These are phyloP conservation scores for Microctenopoma lineatum DNA, from an alignment of 2,797 vertebrate genomes.

Conservation along the genomic window DNA sequence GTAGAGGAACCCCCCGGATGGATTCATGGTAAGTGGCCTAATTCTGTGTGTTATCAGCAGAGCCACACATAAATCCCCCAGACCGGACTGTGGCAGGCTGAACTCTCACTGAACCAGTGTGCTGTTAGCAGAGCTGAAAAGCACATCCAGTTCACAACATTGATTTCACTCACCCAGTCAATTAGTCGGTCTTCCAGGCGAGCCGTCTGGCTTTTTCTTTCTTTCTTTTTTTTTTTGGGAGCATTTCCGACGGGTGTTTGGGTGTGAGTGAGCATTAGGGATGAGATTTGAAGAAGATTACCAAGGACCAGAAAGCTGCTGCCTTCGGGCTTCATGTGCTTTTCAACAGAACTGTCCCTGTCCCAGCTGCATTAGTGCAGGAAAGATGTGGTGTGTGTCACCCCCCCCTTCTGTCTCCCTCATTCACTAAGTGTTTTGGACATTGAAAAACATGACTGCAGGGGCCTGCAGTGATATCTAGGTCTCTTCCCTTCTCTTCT, in stretches of 20 bases:
- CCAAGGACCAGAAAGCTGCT: constrained; percentile 59
- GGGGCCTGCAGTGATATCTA: constrained; percentile 55
- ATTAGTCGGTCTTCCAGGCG: constrained; percentile 48
- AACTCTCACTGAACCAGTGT: constrained; percentile 68
- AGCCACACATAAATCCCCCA: constrained; percentile 47
- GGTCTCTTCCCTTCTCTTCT: constrained; percentile 35
- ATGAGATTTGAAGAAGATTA: constrained; percentile 73
- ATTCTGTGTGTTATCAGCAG: constrained; percentile 44
- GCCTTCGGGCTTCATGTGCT: constrained; percentile 61
- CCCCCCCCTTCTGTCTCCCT: constrained; percentile 35
- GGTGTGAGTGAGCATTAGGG: constrained; percentile 75
- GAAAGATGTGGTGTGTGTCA: constrained; percentile 53
- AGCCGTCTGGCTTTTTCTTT: constrained; percentile 36
- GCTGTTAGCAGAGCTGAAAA: constrained; percentile 64
- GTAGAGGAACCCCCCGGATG: constrained; percentile 3
- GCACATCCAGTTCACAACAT: constrained; percentile 70
- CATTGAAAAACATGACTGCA: constrained; percentile 65
- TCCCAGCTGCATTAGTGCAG: constrained; percentile 61
- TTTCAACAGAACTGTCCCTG: constrained; percentile 53
- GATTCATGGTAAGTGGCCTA: constrained; percentile 3
- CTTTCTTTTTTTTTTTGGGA: constrained; percentile 24
- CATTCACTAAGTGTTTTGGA: constrained; percentile 64
- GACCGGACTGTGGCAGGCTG: constrained; percentile 57
- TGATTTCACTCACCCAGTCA: constrained; percentile 71
- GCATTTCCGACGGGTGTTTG: constrained; percentile 71